Evolutionary conservation across 2,888 invertebrate genomes (phyloP), one percentile per base, ranked within the genome.

Genomic region (Bedellia somnulentella): DNA sequence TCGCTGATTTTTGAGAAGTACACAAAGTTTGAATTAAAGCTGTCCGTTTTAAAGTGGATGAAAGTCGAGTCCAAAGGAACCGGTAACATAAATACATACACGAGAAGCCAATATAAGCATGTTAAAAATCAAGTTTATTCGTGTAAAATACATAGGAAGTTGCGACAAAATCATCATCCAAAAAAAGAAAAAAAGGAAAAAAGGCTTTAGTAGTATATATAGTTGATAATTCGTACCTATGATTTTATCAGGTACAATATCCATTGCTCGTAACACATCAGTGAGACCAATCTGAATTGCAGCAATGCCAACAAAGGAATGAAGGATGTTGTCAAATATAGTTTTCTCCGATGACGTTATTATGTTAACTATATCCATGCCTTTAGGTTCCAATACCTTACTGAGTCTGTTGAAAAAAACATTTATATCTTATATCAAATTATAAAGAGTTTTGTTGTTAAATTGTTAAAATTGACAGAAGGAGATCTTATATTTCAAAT

Each of bases 141-240:
- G n/a, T n/a, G n/a, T 21, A 3, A 21, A 21, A 12, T 24, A 12
- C 24, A 5, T 8, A 2, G 11, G 23, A 11, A 10, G 2, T n/a
- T n/a, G n/a, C n/a, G n/a, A n/a, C n/a, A n/a, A n/a, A n/a, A n/a
- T n/a, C n/a, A n/a, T n/a, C n/a, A n/a, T n/a, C n/a, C n/a, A n/a
- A n/a, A n/a, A n/a, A n/a, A n/a, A n/a, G n/a, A n/a, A n/a, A n/a
- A n/a, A n/a, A n/a, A n/a, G n/a, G n/a, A n/a, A n/a, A n/a, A n/a
- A n/a, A n/a, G n/a, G n/a, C n/a, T n/a, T n/a, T n/a, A n/a, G n/a
- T n/a, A n/a, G n/a, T n/a, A n/a, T n/a, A n/a, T n/a, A n/a, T n/a
- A n/a, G 80, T n/a, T n/a, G n/a, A n/a, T n/a, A n/a, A n/a, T n/a
- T n/a, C 49, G 84, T 83, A 44, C 87, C 90, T 39, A 91, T 82